Evolutionary conservation across 2,797 vertebrate species (phyloP), one percentile per base, ranked within the genome.

Genomic region (Pyrocephalus nanus): DNA sequence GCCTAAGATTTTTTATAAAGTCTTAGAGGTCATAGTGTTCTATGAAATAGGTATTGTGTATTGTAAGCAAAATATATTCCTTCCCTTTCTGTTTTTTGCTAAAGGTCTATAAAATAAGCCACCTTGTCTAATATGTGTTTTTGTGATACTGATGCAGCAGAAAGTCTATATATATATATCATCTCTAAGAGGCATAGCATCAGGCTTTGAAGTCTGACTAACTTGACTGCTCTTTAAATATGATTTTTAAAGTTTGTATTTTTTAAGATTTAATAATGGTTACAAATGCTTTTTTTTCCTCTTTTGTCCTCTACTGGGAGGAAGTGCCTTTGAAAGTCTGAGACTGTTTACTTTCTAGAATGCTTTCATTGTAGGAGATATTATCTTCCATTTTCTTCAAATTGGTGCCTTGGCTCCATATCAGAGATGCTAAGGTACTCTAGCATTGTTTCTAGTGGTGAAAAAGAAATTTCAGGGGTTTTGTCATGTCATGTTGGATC

Each of bases 201-300:
- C 40, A 72, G 23, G 8, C 89, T 92, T 92, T 93, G 76, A 96
- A 96, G 62, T 76, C 80, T 83, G 51, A 14, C 42, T 57, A 32
- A 36, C 54, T 55, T 75, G n/a, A 32, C 32, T 82, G 4, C 8
- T 91, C 42, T 91, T 94, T 32, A 74, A 58, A 34, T 55, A 62
- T 53, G 4, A 4, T 32, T 80, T 80, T 83, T 58, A 30, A 87
- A 77, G 23, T 86, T 48, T 64, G 48, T 58, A 12, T 45, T 92
- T 94, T 89, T 89, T 20, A 11, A 42, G 0, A 57, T 83, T 83
- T 71, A 27, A 9, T 75, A 50, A 55, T 1, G 0, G 19, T 53
- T 83, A 32, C 9, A 81, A 81, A 34, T 64, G 6, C 1, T 16
- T 40, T 79, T 79, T 58, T 58, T 27, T 4, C 9, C 3, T 57